Evolutionary conservation across 2,888 invertebrate species (phyloP), one percentile per base, ranked within the genome.

Genomic region (Melanotus villosus): DNA sequence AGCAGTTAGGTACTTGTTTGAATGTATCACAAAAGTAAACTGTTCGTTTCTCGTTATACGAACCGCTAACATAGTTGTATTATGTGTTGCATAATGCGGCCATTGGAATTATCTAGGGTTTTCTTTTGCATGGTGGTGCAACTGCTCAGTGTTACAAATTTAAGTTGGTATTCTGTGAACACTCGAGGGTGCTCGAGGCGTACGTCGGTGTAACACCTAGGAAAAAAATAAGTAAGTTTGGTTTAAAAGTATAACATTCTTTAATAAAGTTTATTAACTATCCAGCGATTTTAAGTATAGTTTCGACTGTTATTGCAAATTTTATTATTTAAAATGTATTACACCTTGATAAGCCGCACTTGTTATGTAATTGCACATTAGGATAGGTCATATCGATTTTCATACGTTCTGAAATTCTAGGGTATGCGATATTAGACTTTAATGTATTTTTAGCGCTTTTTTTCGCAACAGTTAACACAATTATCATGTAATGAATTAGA

Each of bases 351-450:
- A 47, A 60, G 14, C 26, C 23, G 50, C 14, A 57, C 10, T 19
- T n/a, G 66, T 70, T 70, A 70, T 64, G 63, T 70, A 70, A 70
- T 65, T 66, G 63, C 26, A 56, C 66, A 30, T 67, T 70, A 63
- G 57, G 60, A 56, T 34, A 58, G 57, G 43, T 67, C 56, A 30
- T 70, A 70, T 70, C 45, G 70, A 70, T 70, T 70, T 64, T 64
- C 26, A 57, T n/a, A 14, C 45, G 19, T 10, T 14, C 45, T 23
- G 56, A 34, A 47, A 58, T 58, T 36, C 45, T 21, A 6, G 12
- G 32, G n/a, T 18, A 21, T 47, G 56, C 62, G 6, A 68, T 23
- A 34, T 26, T 68, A n/a, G 47, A 3, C 68, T 36, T 57, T 62
- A 62, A 41, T 50, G 54, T 14, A 54, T n/a, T 67, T 66, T 45